Evolutionary conservation across 2,888 invertebrate species (phyloP).

Genomic region (Tolmerus cingulatus): DNA sequence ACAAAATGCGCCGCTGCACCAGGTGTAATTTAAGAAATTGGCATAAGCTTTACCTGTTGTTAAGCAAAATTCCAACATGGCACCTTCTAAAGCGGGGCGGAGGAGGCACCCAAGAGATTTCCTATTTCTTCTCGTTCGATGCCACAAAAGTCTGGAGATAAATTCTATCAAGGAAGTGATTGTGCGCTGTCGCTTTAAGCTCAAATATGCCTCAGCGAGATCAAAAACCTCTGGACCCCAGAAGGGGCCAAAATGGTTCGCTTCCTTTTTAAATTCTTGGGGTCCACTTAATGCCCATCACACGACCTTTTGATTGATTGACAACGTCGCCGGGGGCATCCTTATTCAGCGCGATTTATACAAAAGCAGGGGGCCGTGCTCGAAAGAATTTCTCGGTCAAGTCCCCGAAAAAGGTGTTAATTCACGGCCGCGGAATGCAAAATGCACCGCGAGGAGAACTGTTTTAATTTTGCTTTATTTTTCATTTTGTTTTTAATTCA

Average conservation of each 20-base stretch:
- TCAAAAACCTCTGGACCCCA: neutral
- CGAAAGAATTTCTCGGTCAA: neutral
- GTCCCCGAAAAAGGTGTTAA: conserved; percentile 33
- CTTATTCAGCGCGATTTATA: neutral
- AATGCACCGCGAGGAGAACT: neutral
- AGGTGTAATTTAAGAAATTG: conserved; percentile 30
- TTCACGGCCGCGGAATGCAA: conserved; percentile 21
- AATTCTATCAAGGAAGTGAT: neutral
- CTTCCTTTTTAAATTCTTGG: neutral
- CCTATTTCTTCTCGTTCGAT: neutral
- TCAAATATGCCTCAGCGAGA: neutral
- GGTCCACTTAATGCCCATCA: neutral
- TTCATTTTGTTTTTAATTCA: neutral
- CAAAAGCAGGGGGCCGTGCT: neutral
- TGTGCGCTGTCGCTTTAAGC: neutral
- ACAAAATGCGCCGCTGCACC: neutral
- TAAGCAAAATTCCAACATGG: neutral
- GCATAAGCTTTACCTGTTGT: neutral
- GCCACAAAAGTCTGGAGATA: neutral
- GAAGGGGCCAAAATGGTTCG: neutral
- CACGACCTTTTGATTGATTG: conserved; percentile 9
- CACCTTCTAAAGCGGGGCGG: neutral
- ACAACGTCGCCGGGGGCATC: neutral
- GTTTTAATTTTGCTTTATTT: neutral
- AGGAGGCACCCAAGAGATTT: neutral